Evolutionary conservation across 2,797 vertebrate species (phyloP).

Genomic region (Vespertilio murinus): DNA sequence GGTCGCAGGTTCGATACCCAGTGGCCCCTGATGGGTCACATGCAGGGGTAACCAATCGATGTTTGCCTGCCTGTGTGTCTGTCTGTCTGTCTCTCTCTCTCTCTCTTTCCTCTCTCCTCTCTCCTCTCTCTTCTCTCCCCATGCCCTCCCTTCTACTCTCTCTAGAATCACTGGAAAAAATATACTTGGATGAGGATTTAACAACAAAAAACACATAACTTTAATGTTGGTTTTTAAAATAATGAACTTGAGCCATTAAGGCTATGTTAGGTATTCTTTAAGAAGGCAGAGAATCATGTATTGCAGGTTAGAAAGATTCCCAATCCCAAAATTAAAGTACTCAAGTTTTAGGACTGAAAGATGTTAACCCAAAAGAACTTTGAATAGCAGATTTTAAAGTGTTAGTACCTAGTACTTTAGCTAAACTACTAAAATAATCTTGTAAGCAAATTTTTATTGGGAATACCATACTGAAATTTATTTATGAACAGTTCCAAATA

Average conservation of each 20-base stretch:
- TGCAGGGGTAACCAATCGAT: background rate
- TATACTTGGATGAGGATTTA: too few species aligned
- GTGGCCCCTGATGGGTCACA: too few species aligned
- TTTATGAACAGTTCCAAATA: conserved; percentile 14
- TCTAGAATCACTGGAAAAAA: too few species aligned
- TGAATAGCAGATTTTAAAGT: background rate
- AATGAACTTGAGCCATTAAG: background rate
- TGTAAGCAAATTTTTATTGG: background rate
- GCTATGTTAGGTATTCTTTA: background rate
- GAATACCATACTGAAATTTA: background rate
- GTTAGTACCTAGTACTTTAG: background rate
- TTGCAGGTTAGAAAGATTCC: background rate
- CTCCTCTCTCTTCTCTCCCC: too few species aligned
- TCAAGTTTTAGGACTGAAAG: background rate
- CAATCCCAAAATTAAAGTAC: background rate
- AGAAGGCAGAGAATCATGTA: background rate
- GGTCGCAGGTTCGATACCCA: too few species aligned
- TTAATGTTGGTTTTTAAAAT: conserved; percentile 4
- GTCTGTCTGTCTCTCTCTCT: too few species aligned
- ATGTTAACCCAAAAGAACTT: background rate
- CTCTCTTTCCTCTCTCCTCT: too few species aligned
- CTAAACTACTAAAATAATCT: background rate
- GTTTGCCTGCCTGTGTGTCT: too few species aligned
- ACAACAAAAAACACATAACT: background rate
- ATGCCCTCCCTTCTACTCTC: too few species aligned